phyloP scores from a whole-genome alignment of 2,113 vertebrate species.

The Ploceus nigricollis region DNA sequence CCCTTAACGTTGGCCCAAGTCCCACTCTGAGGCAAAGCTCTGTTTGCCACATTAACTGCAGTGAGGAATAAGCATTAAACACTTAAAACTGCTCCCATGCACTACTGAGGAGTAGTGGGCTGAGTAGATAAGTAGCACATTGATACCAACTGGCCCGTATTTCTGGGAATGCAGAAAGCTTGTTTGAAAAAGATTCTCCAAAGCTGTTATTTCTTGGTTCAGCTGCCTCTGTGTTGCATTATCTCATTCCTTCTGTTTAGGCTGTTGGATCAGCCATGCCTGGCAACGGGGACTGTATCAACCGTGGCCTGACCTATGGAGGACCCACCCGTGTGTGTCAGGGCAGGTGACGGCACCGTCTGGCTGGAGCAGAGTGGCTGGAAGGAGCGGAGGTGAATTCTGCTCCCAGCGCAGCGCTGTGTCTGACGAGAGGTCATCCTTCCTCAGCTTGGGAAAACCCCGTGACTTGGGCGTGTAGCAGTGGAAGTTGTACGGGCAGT shows the following conservation, averaged over 20 bases:
- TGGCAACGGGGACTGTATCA: accelerated
- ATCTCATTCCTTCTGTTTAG: background rate
- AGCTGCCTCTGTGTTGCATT: background rate
- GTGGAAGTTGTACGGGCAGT: accelerated
- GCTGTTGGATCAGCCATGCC: background rate
- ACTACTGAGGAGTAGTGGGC: background rate
- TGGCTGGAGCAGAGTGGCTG: background rate
- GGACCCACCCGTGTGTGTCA: accelerated
- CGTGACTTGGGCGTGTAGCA: accelerated
- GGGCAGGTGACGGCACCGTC: accelerated
- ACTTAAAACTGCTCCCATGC: background rate
- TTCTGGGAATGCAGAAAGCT: background rate
- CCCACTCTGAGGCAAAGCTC: background rate
- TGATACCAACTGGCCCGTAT: accelerated
- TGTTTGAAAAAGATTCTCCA: background rate
- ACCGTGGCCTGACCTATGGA: accelerated
- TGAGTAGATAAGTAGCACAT: background rate
- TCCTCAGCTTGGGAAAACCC: accelerated
- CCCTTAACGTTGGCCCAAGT: background rate
- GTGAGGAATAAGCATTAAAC: background rate
- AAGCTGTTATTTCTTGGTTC: background rate
- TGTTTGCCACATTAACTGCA: background rate
- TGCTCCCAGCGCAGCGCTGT: background rate
- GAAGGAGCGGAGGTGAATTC: background rate
- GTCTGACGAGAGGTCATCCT: background rate